Percentiles rank a stretch among this genome's conserved stretches.
Conservation (phyloP, 1,140 invertebrate species). For the Linepithema humile region DNA sequence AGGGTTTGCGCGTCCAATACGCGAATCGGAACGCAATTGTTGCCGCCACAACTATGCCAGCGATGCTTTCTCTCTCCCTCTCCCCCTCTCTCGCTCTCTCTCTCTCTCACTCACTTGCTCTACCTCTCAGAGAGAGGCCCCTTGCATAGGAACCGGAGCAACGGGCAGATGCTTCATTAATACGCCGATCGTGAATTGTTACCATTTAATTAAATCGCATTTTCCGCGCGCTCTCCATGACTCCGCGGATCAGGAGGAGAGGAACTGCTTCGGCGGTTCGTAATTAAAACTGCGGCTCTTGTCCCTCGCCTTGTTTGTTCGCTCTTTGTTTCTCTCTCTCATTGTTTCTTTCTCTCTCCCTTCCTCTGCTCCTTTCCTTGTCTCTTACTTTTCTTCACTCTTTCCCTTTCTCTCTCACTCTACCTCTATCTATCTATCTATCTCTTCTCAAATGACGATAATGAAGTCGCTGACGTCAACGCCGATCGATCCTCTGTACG, state of each 20-base stretch:
- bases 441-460: conserved; percentile 33
- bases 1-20: conserved; percentile 10
- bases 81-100: conserved; percentile 11
- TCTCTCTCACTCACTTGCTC: conserved; percentile 18
- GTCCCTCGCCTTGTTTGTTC: conserved; percentile 35
- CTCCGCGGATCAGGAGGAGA: conserved; percentile 57
- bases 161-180: conserved; percentile 69
- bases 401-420: too few relatives aligned
- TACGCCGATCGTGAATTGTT: conserved; percentile 74
- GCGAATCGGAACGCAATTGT: conserved; percentile 75
- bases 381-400: too few relatives aligned
- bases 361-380: neutral
- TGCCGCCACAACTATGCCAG: conserved; percentile 68
- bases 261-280: conserved; percentile 8
- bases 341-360: too few relatives aligned
- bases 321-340: conserved; percentile 44
- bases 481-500: conserved; percentile 32
- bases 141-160: neutral
- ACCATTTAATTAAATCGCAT: conserved; percentile 81
- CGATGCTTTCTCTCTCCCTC: conserved; percentile 56
- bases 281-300: conserved; percentile 56
- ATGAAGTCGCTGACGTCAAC: conserved; percentile 50
- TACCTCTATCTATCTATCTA: neutral
- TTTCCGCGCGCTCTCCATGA: conserved; percentile 67
- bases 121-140: conserved; percentile 22